Evolutionary conservation across 2,888 invertebrate genomes (phyloP).

Genomic region (Orchestes rusci): DNA sequence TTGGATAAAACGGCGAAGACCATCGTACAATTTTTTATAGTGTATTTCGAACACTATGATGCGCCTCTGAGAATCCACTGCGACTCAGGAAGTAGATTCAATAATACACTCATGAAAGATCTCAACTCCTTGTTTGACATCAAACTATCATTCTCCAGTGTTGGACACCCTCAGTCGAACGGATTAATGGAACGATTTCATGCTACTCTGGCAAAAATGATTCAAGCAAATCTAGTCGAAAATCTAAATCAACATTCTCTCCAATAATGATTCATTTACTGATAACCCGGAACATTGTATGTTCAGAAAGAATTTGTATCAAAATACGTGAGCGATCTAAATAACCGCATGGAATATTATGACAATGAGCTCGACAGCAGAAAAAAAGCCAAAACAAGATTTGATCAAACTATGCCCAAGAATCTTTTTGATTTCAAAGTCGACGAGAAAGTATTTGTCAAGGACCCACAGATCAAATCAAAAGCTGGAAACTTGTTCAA

Average conservation of each 20-base stretch:
- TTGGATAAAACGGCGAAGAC: conserved; percentile 9
- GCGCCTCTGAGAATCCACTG: conserved; percentile 16
- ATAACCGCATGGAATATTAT: conserved; percentile 17
- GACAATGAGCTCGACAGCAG: too few relatives aligned
- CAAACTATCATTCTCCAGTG: conserved; percentile 15
- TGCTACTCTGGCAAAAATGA: conserved; percentile 20
- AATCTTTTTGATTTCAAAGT: conserved; percentile 13
- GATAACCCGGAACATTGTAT: conserved; percentile 19
- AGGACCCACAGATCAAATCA: conserved; percentile 17
- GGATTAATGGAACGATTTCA: conserved; percentile 20
- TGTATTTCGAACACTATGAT: conserved; percentile 13
- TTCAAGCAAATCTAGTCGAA: too few relatives aligned
- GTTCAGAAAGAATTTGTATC: conserved; percentile 19
- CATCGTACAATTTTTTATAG: conserved; percentile 6
- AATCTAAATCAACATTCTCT: conserved; percentile 17
- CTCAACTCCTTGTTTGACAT: conserved; percentile 13
- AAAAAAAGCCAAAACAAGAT: conserved; percentile 19
- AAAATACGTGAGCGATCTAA: conserved; percentile 21
- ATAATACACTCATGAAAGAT: conserved; percentile 15
- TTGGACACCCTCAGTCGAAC: conserved; percentile 7
- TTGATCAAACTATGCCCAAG: conserved; percentile 12
- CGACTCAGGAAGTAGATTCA: too few relatives aligned
- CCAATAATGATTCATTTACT: too few relatives aligned
- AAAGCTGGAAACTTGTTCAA: too few relatives aligned
- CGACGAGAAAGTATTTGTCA: conserved; percentile 17